Base-by-base conservation (phyloP, 2,888 invertebrate species). In the Diaphora mendica region DNA sequence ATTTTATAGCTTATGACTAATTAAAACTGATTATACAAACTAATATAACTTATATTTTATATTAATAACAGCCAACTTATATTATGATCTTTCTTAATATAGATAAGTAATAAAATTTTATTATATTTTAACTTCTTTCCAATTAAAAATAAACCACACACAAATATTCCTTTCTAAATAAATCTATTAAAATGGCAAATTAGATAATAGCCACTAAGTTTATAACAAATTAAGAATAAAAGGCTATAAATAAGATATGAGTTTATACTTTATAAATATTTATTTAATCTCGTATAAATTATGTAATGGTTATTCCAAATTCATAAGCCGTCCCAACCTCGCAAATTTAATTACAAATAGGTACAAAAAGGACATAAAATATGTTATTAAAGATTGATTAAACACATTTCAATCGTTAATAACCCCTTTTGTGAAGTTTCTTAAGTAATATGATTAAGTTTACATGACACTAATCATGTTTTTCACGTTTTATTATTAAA, bases 141-240 rank as follows among this genome's bases (percentile, higher is more conserved):
- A 13, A 26, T 26, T 59, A 26, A 1, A 13, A 59, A 67, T 44
- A 67, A 44, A 67, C 13, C 42, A 42, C 35, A 26, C 42, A 42
- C 66, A 67, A 59, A 67, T 30, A 42, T 67, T 20, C 44, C 44
- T 67, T 67, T 20, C 30, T 20, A 44, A 26, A 67, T 67, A 67
- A 67, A 67, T 67, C 66, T 67, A 67, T 67, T 67, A 67, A 67
- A 67, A 67, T 67, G 66, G 66, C 66, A 67, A 67, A 67, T 67
- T 67, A 67, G 42, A 67, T 26, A 44, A 67, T 20, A 44, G 44
- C 20, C 20, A 67, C 44, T 67, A 30, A 44, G 4, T 67, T 44
- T 44, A 44, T 67, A 67, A 67, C 42, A 42, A 42, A 66, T 66
- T 42, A 26, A 42, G 26, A 66, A 66, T 66, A 39, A 66, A 66